Conservation (phyloP, 2,888 invertebrate species). For the Dryomyza anilis region DNA sequence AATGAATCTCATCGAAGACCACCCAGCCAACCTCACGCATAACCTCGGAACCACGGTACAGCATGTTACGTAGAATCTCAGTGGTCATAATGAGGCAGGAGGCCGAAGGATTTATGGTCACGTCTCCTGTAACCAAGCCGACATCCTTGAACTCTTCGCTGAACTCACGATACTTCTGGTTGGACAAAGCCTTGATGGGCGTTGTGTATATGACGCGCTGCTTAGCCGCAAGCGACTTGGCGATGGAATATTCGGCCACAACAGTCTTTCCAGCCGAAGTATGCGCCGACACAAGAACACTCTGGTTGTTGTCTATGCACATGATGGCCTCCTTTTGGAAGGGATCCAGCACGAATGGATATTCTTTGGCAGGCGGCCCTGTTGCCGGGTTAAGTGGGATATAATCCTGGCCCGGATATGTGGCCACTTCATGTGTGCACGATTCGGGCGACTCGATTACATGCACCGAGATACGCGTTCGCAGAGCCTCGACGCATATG, state of each 20-base stretch:
- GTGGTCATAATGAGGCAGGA: slow-evolving; percentile 99
- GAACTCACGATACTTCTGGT: slow-evolving; percentile 98
- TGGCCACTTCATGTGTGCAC: slow-evolving; percentile 95
- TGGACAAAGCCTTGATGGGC: slow-evolving; percentile 98
- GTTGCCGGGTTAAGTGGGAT: slow-evolving; percentile 65
- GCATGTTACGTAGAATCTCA: slow-evolving; percentile 98
- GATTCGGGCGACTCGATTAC: slow-evolving; percentile 88
- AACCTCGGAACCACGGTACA: slow-evolving; percentile 97
- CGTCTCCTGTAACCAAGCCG: slow-evolving; percentile 97
- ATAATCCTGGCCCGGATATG: slow-evolving; percentile 87
- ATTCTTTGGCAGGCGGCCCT: slow-evolving; percentile 85
- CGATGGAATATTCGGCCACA: slow-evolving; percentile 97
- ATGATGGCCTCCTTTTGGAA: slow-evolving; percentile 97
- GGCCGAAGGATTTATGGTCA: slow-evolving; percentile 97
- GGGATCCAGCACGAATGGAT: slow-evolving; percentile 93
- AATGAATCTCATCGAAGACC: slow-evolving; percentile 99
- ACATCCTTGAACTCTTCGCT: slow-evolving; percentile 97
- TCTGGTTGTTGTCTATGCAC: slow-evolving; percentile 97
- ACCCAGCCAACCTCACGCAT: slow-evolving; percentile 99
- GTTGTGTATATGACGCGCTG: slow-evolving; percentile 99
- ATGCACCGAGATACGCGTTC: slow-evolving; percentile 84
- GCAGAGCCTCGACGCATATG: slow-evolving; percentile 73
- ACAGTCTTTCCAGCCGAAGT: slow-evolving; percentile 99
- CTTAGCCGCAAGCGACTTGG: slow-evolving; percentile 88
- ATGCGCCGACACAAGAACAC: slow-evolving; percentile 97